Percentiles rank a stretch among this genome's conserved stretches.
phyloP scores from a whole-genome alignment of 1,140 invertebrate genomes.

The Rhopalosiphum padi region DNA sequence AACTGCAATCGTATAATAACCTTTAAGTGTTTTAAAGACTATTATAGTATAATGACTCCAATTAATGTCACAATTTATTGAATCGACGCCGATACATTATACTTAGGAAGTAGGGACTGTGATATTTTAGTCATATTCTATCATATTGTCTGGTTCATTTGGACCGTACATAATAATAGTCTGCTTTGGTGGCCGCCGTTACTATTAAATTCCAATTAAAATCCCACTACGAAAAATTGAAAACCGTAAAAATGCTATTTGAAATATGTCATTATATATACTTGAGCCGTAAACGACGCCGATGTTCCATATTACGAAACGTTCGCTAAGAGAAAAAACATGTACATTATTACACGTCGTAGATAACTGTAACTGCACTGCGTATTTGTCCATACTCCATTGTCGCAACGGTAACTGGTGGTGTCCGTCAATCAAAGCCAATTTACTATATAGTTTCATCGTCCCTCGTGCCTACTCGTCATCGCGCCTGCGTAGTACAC shows the following conservation, averaged over 20 bases:
- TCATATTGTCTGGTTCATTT: not conserved
- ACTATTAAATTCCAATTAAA: conserved; percentile 42
- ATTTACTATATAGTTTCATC: conserved; percentile 7
- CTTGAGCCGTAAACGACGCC: not conserved
- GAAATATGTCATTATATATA: not conserved
- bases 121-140: not conserved
- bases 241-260: not conserved
- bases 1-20: not conserved
- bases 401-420: conserved; percentile 11
- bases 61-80: not conserved
- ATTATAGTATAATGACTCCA: not conserved
- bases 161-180: not conserved
- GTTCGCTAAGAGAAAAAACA: conserved; percentile 5
- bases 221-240: not conserved
- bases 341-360: not conserved
- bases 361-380: conserved; percentile 13
- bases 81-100: not conserved
- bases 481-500: not conserved
- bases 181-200: not conserved
- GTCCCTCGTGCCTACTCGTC: conserved; percentile 20
- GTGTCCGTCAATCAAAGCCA: conserved; percentile 49
- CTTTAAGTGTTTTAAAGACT: not conserved
- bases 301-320: not conserved
- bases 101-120: not conserved
- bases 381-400: not conserved